Base-by-base conservation (phyloP, 2,797 vertebrate species). In the Lemur catta region DNA sequence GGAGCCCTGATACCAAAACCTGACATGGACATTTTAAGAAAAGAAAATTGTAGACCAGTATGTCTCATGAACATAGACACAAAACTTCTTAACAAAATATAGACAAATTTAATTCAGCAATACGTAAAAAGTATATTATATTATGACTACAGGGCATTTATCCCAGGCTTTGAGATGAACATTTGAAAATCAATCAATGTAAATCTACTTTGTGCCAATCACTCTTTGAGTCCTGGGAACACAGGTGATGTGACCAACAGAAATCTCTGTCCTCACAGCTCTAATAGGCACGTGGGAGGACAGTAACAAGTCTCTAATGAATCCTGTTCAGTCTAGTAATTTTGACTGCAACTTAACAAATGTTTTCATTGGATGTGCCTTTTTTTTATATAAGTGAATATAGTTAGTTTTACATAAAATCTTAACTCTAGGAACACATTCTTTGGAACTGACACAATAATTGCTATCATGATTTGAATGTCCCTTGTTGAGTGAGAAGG, bases 361-460 rank as follows among this genome's bases (percentile, higher is more conserved):
- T 75, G 59, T 65, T 94, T 96, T 82, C 57, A 87, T 82, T 94
- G 89, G 28, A 35, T 89, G 50, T 50, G 26, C 15, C 30, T 24
- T 80, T 89, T 79, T 79, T 85, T 20, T 26, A 50, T 35, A 24
- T 33, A 55, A 61, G 30, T 43, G 26, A 80, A 67, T 89, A 35
- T 7, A 75, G 9, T 87, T n/a, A 48, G 24, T 52, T 89, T 75
- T 75, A 81, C 2, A 79, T 81, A 85, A 61, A 94, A 75, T 65
- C 26, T 24, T 46, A 63, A 80, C 41, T 55, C 43, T 15, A 86
- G 71, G 50, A 91, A 80, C 12, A 9, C 33, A 76, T 61, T 96
- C 57, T 74, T 61, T 30, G 33, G 61, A 89, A 80, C 5, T 52
- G 71, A 86, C 35, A 84, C 33, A 79, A 14, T 52, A 46, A 59